Base-by-base conservation (phyloP, 2,113 vertebrate species). In the Rhipidura dahli region DNA sequence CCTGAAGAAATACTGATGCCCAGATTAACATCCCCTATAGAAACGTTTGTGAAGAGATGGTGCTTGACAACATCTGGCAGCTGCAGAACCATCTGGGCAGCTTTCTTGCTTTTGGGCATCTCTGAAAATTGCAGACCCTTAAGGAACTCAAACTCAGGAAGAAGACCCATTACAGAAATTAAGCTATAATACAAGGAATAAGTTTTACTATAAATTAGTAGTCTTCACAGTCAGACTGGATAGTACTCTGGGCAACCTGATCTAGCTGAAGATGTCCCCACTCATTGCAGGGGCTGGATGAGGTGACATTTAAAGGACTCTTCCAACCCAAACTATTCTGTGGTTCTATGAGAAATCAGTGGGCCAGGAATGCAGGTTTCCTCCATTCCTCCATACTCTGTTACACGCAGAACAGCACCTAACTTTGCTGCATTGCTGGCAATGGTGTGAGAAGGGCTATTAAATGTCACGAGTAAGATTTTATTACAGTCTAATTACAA, bases 401-500 rank as follows among this genome's bases (percentile, higher is more conserved):
- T 63, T 73, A 59, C 16, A 50, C 0, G 0, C 15, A 45, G 39
- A 90, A 57, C 30, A 82, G 45, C 14, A 53, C 4, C 53, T 18
- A 72, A 17, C 31, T 35, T 80, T 73, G 47, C 57, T 85, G 28
- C 37, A 47, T 10, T 88, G 54, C 31, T 56, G 64, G 33, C n/a
- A 90, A 7, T 12, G 19, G 54, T 42, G 30, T 70, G 73, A 72
- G 22, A 85, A 66, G 17, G 45, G 28, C 49, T 80, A 93, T 63
- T 83, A 89, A 77, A 80, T 28, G 39, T 37, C 57, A 68, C 0
- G 0, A 37, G 40, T 49, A 45, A 71, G 37, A 16, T 80, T 89
- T 90, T 90, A 94, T 47, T 83, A 68, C 66, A 71, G 20, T 14
- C 51, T 86, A 93, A 92, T 73, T 95, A 92, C 60, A 81, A 66